Evolutionary conservation across 2,888 invertebrate genomes (phyloP), one percentile per base, ranked within the genome.

Genomic region (Gastracanthus pulcherrimus): DNA sequence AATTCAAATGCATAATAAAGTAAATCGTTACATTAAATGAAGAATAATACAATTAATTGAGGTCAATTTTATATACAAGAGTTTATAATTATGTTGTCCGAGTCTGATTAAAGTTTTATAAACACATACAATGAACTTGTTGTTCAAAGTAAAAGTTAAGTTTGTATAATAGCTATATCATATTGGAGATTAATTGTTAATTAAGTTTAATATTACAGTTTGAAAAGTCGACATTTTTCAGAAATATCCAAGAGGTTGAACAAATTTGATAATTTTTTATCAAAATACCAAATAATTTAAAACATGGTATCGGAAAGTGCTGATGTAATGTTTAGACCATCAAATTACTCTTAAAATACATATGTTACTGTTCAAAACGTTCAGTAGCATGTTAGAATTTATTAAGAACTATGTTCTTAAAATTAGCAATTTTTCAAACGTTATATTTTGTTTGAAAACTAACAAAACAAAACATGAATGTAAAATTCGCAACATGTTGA

Each of bases 1-100:
- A 76, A 41, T 36, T 71, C 60, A 77, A 72, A 72, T 72, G 48
- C 76, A 77, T 41, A 34, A 72, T 67, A 72, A 72, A 31, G 41
- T 11, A 76, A n/a, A n/a, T n/a, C n/a, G n/a, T n/a, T n/a, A n/a
- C n/a, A 70, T 36, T 66, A 7, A 38, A 69, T 78, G 29, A 29
- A 76, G 3, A 31, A 19, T 31, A 60, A 36, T 72, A 23, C 13
- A 34, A 31, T 72, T 62, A 11, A 70, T 31, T 48, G 16, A 41
- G 16, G 23, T 29, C n/a, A 76, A 23, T n/a, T 76, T 69, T 9
- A 51, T 66, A 16, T 6, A 55, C 5, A 34, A 23, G 66, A 62
- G 19, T 45, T 45, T 29, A 36, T 55, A 55, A 67, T 26, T 29
- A 45, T 34, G 19, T 62, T 36, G 34, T 36, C 11, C 62, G 19